phyloP scores from a whole-genome alignment of 2,797 vertebrate species.

The Neostethus bicornis region DNA sequence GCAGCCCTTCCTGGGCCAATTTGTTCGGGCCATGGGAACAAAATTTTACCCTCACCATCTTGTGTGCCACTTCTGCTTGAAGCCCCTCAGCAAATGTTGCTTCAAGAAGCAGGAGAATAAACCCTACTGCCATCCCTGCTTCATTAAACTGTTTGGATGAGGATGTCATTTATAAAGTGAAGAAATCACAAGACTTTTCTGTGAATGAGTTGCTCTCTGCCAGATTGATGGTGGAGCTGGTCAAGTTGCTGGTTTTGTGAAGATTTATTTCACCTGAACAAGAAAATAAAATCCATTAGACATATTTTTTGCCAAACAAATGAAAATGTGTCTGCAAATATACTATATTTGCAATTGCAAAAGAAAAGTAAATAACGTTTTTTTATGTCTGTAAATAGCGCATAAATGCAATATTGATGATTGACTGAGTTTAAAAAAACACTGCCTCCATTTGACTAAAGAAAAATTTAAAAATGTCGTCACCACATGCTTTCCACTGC shows the following conservation, averaged over 20 bases:
- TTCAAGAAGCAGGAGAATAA: slow-evolving; percentile 94
- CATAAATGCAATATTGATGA: slow-evolving; percentile 62
- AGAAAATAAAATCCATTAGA: slow-evolving; percentile 15
- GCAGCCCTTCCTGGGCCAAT: slow-evolving; percentile 90
- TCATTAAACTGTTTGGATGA: slow-evolving; percentile 89
- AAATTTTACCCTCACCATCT: too few relatives aligned
- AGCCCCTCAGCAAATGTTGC: slow-evolving; percentile 90
- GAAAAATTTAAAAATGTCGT: too few relatives aligned
- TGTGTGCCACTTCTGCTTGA: slow-evolving; percentile 92
- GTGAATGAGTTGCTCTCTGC: slow-evolving; percentile 24
- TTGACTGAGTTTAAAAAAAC: too few relatives aligned
- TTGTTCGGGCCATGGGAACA: too few relatives aligned
- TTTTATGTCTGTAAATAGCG: slow-evolving; percentile 51
- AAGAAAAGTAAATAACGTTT: slow-evolving; percentile 32
- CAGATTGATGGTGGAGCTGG: slow-evolving; percentile 63
- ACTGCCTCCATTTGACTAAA: too few relatives aligned
- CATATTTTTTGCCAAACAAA: slow-evolving; percentile 30
- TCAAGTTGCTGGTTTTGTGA: slow-evolving; percentile 59
- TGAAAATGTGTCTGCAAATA: slow-evolving; percentile 4
- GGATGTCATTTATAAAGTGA: slow-evolving; percentile 9
- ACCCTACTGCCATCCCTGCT: slow-evolving; percentile 94
- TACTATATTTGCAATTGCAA: slow-evolving; percentile 14
- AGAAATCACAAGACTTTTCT: slow-evolving; percentile 33
- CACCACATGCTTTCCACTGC: too few relatives aligned
- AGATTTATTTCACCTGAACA: slow-evolving; percentile 18